Base-by-base conservation (phyloP, 1,140 invertebrate genomes). In the Lasioglossum baleicum region DNA sequence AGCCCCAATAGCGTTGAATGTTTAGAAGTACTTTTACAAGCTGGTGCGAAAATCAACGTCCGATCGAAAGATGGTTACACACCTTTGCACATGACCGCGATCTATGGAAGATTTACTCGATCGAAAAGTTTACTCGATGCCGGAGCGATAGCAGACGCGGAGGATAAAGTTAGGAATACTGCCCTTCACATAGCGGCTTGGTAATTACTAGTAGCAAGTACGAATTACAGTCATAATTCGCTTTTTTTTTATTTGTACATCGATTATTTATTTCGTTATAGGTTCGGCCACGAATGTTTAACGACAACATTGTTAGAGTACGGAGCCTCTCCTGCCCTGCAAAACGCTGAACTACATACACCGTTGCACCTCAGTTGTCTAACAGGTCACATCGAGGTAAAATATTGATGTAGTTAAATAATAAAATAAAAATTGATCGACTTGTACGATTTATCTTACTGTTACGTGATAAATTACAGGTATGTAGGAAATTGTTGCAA, bases 11-110 rank as follows among this genome's bases (percentile, higher is more conserved):
- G 95, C n/a, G 94, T 93, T n/a, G 93, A 94, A 22, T 96, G 95
- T 90, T 87, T 95, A 35, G 94, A 94, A 82, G 92, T 94, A 65
- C 88, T 96, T 35, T 90, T 96, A 35, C 90, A 90, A 17, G 91
- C 94, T 74, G 93, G 94, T 8, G 94, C 94, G 10, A 93, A 94
- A 81, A 93, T 95, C 35, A 95, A 95, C 87, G 91, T 92, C 60
- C 94, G 94, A 86, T 95, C 94, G 81, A 88, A 92, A 63, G 95
- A 95, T 89, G 95, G 95, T 3, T 91, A 94, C 68, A 96, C 95
- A n/a, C 94, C 95, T 10, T 91, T 96, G 31, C 95, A 96, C 83
- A 95, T 96, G 94, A 95, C 95, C 17, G 94, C 95, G 15, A 93
- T 95, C 80, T 94, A 96, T 90, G 95, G 95, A 48, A 92, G 95